Conservation (phyloP, 2,797 vertebrate genomes). For the Chaetodon trifasciatus region DNA sequence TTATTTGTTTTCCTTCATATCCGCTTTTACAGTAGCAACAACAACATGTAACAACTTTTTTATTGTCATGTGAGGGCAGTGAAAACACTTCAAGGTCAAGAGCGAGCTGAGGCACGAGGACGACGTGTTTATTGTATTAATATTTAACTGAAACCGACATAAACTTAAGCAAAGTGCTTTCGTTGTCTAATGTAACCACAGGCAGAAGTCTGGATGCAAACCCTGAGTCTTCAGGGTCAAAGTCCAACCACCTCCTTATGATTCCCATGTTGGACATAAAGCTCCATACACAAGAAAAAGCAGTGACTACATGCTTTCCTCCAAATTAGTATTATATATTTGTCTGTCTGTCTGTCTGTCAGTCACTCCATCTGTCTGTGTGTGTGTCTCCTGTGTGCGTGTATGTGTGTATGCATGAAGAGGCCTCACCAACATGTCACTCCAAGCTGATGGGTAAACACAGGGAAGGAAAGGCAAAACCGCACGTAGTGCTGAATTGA, state of each 20-base stretch:
- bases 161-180: not conserved
- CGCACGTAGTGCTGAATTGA: conserved; percentile 51
- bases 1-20: not conserved
- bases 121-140: conserved; percentile 1
- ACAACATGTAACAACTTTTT: not conserved
- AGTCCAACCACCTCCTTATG: not conserved
- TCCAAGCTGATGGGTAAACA: conserved; percentile 76
- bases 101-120: not conserved
- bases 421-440: conserved; percentile 58
- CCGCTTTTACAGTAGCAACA: not conserved
- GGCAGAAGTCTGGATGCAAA: not conserved
- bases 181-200: not conserved
- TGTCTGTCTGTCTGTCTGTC: not conserved
- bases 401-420: not conserved
- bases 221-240: not conserved
- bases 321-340: not conserved
- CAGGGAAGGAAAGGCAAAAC: conserved; percentile 71
- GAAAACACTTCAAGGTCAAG: not conserved
- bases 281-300: not conserved
- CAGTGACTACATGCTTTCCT: not conserved
- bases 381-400: not conserved
- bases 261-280: not conserved
- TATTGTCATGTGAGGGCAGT: not conserved
- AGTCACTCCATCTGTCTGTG: not conserved
- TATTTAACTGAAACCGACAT: not conserved